Evolutionary conservation across 2,888 invertebrate species (phyloP), one percentile per base, ranked within the genome.

Genomic region (Leptinotarsa peninsularis): DNA sequence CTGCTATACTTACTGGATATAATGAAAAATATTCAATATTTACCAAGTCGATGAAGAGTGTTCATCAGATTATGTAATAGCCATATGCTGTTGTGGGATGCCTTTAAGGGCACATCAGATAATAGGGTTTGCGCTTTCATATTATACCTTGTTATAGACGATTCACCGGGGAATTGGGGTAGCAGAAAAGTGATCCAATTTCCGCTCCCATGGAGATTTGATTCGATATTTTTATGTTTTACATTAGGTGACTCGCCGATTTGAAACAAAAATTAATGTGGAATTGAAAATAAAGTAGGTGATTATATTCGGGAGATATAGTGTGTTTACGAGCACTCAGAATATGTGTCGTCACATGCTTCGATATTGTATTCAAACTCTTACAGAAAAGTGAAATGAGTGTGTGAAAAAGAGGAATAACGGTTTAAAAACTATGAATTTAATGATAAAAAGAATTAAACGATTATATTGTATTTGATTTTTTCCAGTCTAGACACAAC

Each of bases 151-250:
- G 81, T 83, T 83, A 82, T 81, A 82, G 75, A 83, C 84, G 84
- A 85, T 85, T 81, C 79, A 85, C 84, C 83, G 82, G 82, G 84
- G 85, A 85, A 85, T 84, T 83, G 82, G 84, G 83, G 81, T 81
- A 82, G 81, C 80, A 81, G 83, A 81, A 83, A 82, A 81, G 73
- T 70, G 77, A 77, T 79, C 80, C 73, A 80, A 82, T 78, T 80
- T 80, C 81, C 78, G 78, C 75, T 79, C 75, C 69, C 49, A 76
- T 76, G 78, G 66, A 66, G 77, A 84, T 84, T 84, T 83, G 83
- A 83, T 83, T 82, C 81, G 82, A 83, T 79, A 73, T 78, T 80
- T 82, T 78, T 79, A 74, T 83, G 68, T 78, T 78, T 75, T 77
- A 78, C 76, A 76, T 80, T 79, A 74, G 76, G 74, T 82, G 82